phyloP scores from a whole-genome alignment of 2,888 invertebrate species.

The Isoperla grammatica region DNA sequence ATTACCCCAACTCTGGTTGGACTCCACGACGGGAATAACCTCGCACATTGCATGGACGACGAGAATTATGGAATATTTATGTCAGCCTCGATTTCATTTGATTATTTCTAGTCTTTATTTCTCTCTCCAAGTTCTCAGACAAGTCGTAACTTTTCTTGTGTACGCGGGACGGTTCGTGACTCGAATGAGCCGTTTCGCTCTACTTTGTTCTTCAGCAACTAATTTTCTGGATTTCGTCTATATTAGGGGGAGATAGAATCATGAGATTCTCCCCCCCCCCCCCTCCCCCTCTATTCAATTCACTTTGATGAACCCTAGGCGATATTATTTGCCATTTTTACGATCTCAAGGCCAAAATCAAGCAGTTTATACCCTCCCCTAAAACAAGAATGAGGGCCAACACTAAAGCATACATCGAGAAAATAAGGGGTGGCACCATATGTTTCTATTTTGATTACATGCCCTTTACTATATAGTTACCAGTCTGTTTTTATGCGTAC shows the following conservation, averaged over 20 bases:
- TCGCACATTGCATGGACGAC: no score
- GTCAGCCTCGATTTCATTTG: no score
- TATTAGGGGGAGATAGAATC: constrained; percentile 7
- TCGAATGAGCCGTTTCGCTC: background rate
- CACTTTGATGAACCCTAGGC: constrained; percentile 26
- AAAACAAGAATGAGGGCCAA: background rate
- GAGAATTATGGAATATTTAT: no score
- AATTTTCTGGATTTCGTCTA: constrained; percentile 16
- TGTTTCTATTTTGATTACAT: constrained; percentile 15
- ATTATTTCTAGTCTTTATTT: no score
- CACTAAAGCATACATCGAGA: constrained; percentile 10
- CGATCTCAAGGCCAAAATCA: constrained; percentile 19
- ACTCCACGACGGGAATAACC: no score
- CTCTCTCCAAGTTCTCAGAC: no score
- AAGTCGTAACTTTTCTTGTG: constrained; percentile 8
- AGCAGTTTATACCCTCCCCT: constrained; percentile 8
- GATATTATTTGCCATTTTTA: constrained; percentile 28
- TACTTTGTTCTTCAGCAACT: constrained; percentile 3
- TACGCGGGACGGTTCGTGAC: constrained; percentile 8
- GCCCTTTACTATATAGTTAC: constrained; percentile 10
- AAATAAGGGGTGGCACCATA: constrained; percentile 11
- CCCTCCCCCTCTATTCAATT: constrained; percentile 4
- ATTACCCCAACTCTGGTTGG: no score
- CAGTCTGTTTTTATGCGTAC: constrained; percentile 14
- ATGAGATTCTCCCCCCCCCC: constrained; percentile 1